Evolutionary conservation across 2,113 vertebrate genomes (phyloP).

Genomic region (Alosa alosa): DNA sequence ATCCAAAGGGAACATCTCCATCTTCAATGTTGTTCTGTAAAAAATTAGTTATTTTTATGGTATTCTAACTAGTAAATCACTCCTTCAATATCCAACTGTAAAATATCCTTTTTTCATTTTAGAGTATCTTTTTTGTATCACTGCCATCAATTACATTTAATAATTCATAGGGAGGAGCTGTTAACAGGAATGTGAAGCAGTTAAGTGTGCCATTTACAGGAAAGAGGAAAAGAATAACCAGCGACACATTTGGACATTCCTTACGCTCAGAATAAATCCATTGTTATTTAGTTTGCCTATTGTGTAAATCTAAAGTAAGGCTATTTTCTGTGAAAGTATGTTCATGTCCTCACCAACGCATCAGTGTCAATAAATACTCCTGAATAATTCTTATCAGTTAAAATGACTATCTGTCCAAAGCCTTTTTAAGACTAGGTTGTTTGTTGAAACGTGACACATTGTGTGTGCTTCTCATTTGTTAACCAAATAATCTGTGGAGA

Average conservation of each 20-base stretch:
- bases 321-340: background rate
- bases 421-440: background rate
- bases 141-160: background rate
- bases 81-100: background rate
- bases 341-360: background rate
- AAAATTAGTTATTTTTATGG: background rate
- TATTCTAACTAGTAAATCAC: background rate
- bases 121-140: background rate
- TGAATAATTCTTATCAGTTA: background rate
- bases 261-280: background rate
- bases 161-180: background rate
- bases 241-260: background rate
- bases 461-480: conserved; percentile 2
- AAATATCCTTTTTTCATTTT: no score
- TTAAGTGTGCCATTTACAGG: background rate
- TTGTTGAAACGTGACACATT: background rate
- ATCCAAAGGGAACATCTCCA: background rate
- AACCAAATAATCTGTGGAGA: background rate
- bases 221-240: background rate
- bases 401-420: background rate
- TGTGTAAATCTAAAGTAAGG: background rate
- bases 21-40: background rate
- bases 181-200: background rate
- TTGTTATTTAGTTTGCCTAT: background rate
- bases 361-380: background rate